Evolutionary conservation across 2,113 vertebrate species (phyloP).

Genomic region (Petroica traversi): DNA sequence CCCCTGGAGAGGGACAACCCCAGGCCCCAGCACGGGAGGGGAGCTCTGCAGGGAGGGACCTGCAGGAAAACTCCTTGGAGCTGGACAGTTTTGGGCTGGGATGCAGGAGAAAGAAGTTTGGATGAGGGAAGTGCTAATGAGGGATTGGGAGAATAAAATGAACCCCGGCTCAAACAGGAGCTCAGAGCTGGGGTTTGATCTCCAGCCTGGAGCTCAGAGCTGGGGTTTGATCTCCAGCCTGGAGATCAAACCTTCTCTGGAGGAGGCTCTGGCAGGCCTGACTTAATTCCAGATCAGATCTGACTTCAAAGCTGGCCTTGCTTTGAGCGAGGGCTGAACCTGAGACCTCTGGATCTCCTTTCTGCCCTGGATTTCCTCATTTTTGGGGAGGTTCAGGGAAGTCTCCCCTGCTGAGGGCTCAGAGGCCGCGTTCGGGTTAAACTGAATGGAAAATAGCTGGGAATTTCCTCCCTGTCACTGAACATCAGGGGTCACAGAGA

Average conservation of each 20-base stretch:
- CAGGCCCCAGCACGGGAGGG: accelerated
- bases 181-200: neutral
- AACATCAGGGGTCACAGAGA: neutral
- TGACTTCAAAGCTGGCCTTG: neutral
- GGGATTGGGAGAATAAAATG: neutral
- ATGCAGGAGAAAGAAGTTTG: accelerated
- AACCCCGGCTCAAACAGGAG: accelerated
- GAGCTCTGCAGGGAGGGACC: neutral
- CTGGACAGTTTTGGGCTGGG: neutral
- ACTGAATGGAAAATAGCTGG: accelerated
- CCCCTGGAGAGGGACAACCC: neutral
- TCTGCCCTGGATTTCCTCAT: neutral
- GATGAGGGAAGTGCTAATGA: neutral
- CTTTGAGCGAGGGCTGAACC: neutral
- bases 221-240: neutral
- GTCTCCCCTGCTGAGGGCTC: neutral
- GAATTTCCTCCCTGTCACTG: neutral
- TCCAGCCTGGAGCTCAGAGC: neutral
- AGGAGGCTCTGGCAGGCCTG: neutral
- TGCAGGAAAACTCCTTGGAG: accelerated
- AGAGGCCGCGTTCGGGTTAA: accelerated
- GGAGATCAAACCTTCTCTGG: neutral
- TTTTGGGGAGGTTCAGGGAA: neutral
- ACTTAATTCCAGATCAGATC: neutral
- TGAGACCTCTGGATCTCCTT: neutral